Evolutionary conservation across 2,888 invertebrate genomes (phyloP), one percentile per base, ranked within the genome.

Genomic region (Patella caerulea): DNA sequence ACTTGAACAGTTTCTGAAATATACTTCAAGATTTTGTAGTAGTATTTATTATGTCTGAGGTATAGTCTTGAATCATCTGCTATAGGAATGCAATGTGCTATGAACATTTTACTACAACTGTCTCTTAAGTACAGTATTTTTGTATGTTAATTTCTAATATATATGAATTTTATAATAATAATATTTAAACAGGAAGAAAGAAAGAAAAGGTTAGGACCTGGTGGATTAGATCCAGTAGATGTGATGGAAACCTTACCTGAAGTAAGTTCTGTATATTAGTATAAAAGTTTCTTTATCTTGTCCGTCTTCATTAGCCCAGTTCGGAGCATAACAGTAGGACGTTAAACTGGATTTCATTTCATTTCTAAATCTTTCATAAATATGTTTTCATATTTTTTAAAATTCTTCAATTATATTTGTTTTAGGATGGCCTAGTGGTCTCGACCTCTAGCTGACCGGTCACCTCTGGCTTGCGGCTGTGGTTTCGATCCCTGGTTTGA

Each of bases 211-310:
- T 93, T 98, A 15, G 98, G 99, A 0, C 99, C 99, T 0, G 99
- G 99, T n/a, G 99, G 99, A 0, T 93, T 99, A 19, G 99, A 99
- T 92, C 99, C 99, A 0, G 94, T 96, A 5, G 99, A 99, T 93
- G 99, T 99, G 0, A 97, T 98, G 90, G 97, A 98, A 89, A 94
- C 95, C 81, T 93, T 99, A 78, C 99, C 99, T 80, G 95, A 96
- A 92, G 96, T 96, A 85, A 84, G 88, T 81, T 45, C 54, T 53
- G 2, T 15, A 53, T 53, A 15, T 71, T 15, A 17, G 17, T 53
- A 71, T 78, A 19, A 24, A n/a, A n/a, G 17, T 29, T 53, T 29
- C 17, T 29, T 17, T 5, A 15, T 78, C 71, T 29, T 19, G 9
- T 24, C 4, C 0, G 11, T 19, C 15, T n/a, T 71, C 29, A 19